Percentiles rank a stretch among this genome's conserved stretches.
Conservation (phyloP, 2,888 invertebrate species). For the Macrosiphum euphorbiae region DNA sequence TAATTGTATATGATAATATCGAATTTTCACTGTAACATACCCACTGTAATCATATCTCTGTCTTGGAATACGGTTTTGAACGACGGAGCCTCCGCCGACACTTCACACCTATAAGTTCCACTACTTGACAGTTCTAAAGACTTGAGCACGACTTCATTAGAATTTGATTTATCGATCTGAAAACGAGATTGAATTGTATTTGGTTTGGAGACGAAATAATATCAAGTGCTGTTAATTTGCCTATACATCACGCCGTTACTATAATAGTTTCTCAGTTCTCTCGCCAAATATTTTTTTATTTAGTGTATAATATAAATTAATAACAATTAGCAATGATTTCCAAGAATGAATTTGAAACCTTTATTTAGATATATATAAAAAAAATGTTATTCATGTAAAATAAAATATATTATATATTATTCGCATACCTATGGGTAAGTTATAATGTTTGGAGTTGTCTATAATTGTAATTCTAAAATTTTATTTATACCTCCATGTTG, state of each 20-base stretch:
- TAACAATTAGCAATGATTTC: neutral
- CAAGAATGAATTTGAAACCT: neutral
- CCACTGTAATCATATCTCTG: slow-evolving; percentile 81
- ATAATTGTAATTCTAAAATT: neutral
- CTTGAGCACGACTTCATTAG: slow-evolving; percentile 77
- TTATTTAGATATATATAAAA: neutral
- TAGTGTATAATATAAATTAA: neutral
- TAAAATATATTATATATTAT: neutral
- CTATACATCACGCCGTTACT: neutral
- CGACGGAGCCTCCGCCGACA: slow-evolving; percentile 83
- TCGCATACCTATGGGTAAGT: neutral
- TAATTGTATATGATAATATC: too few species aligned
- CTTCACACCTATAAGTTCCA: slow-evolving; percentile 83
- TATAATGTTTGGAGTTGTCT: neutral
- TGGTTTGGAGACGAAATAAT: neutral
- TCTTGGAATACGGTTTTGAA: slow-evolving; percentile 81
- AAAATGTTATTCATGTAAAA: neutral
- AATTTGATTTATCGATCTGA: slow-evolving; percentile 78
- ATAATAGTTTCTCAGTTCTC: neutral
- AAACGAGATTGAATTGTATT: slow-evolving; percentile 67
- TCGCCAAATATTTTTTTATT: neutral
- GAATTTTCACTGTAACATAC: slow-evolving; percentile 73
- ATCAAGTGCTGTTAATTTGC: slow-evolving; percentile 1
- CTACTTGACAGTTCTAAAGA: slow-evolving; percentile 80
- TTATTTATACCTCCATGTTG: neutral